Evolutionary conservation across 2,888 invertebrate genomes (phyloP).

Genomic region (Xylocampa areola): DNA sequence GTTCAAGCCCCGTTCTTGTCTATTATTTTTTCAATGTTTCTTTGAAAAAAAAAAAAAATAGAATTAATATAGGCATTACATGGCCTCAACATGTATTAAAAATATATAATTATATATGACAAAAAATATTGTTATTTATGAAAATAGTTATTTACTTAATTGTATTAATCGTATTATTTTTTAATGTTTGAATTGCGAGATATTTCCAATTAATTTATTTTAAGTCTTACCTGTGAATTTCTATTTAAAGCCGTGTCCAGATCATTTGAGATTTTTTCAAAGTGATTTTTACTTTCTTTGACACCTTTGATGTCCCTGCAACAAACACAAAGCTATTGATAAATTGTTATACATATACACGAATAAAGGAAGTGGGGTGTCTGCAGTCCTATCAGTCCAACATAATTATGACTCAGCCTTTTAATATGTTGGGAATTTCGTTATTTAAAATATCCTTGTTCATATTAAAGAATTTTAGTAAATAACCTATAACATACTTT

Average conservation of each 20-base stretch:
- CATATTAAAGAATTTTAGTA: neutral
- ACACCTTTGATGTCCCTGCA: conserved; percentile 96
- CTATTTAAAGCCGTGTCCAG: conserved; percentile 95
- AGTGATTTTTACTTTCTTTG: conserved; percentile 96
- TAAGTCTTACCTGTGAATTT: conserved; percentile 93
- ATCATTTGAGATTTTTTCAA: conserved; percentile 97
- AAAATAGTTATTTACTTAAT: no score
- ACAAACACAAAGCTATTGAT: conserved; percentile 62
- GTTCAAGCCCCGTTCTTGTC: no score
- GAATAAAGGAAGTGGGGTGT: conserved; percentile 53
- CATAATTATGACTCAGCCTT: conserved; percentile 54
- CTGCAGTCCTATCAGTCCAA: conserved; percentile 52
- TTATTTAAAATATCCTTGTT: neutral
- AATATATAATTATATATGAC: no score
- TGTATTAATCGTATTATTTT: no score
- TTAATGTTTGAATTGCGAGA: no score
- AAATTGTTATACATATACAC: conserved; percentile 12
- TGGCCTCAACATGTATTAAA: no score
- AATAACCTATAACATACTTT: no score
- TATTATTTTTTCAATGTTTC: no score
- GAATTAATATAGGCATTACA: no score
- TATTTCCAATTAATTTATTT: no score
- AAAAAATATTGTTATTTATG: no score
- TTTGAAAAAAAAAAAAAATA: no score
- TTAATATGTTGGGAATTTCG: neutral